Conservation (phyloP, 2,888 invertebrate species). For the Tachina lurida region DNA sequence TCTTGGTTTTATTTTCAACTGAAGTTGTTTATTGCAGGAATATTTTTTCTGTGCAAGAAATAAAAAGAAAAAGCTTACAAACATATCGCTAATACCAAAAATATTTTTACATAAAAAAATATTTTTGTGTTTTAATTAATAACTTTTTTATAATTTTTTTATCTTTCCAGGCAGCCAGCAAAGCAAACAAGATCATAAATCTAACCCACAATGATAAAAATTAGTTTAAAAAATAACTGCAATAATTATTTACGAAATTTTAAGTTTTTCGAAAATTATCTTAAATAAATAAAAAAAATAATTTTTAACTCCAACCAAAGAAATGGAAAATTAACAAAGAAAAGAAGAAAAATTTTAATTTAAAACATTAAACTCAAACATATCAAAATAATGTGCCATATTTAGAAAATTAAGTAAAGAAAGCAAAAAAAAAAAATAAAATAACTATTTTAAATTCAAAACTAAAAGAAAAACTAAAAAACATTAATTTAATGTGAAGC, state of each 20-base stretch:
- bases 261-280: too few species aligned
- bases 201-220: conserved; percentile 21
- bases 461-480: not conserved
- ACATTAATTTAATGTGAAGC: conserved; percentile 7
- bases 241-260: too few species aligned
- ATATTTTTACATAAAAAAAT: too few species aligned
- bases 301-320: not conserved
- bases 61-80: too few species aligned
- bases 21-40: too few species aligned
- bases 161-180: conserved; percentile 7
- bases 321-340: not conserved
- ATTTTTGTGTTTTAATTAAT: not conserved
- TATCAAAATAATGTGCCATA: conserved; percentile 69
- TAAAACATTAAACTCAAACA: conserved; percentile 41
- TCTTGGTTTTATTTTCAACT: too few species aligned
- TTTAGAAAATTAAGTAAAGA: conserved; percentile 53
- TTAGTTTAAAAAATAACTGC: too few species aligned
- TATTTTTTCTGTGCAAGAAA: too few species aligned
- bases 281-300: too few species aligned
- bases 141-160: not conserved
- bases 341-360: not conserved
- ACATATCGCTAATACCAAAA: too few species aligned
- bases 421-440: not conserved
- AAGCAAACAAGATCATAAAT: not conserved
- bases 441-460: conserved; percentile 9